Conservation (phyloP, 2,888 invertebrate genomes). For the Drosophila formosana region DNA sequence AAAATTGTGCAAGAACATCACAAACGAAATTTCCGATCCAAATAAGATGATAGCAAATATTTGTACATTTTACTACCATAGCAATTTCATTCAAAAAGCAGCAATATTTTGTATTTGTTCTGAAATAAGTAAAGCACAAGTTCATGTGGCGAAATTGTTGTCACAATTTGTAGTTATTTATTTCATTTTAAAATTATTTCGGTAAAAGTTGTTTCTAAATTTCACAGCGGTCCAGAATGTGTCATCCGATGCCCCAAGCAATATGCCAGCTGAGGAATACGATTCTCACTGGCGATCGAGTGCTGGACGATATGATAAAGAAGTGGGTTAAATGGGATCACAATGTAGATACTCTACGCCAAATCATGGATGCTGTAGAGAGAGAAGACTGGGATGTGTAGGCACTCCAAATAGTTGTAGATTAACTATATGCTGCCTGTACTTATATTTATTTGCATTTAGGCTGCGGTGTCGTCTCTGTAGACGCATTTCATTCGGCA, state of each 20-base stretch:
- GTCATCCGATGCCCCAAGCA: constrained; percentile 48
- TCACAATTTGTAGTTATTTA: constrained; percentile 19
- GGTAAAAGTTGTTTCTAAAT: background rate
- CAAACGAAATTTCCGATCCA: too few relatives aligned
- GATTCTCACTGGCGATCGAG: constrained; percentile 76
- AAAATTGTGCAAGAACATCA: too few relatives aligned
- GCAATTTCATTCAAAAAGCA: background rate
- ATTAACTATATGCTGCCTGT: background rate
- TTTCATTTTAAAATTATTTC: constrained; percentile 3
- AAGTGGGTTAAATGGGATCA: constrained; percentile 92
- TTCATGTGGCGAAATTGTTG: constrained; percentile 22
- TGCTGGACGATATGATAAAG: constrained; percentile 89
- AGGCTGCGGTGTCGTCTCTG: constrained; percentile 13
- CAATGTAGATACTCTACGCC: constrained; percentile 88
- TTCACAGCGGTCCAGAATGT: constrained; percentile 27
- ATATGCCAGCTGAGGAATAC: constrained; percentile 58
- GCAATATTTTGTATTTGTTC: background rate
- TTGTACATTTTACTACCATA: background rate
- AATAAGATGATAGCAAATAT: background rate
- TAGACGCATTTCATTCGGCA: constrained; percentile 17
- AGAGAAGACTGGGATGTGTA: constrained; percentile 86
- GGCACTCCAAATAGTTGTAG: constrained; percentile 8
- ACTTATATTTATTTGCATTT: constrained; percentile 1
- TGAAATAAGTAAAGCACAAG: background rate
- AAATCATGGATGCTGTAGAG: constrained; percentile 88